Conservation (phyloP, 2,888 invertebrate species). For the Pinctada fucata region DNA sequence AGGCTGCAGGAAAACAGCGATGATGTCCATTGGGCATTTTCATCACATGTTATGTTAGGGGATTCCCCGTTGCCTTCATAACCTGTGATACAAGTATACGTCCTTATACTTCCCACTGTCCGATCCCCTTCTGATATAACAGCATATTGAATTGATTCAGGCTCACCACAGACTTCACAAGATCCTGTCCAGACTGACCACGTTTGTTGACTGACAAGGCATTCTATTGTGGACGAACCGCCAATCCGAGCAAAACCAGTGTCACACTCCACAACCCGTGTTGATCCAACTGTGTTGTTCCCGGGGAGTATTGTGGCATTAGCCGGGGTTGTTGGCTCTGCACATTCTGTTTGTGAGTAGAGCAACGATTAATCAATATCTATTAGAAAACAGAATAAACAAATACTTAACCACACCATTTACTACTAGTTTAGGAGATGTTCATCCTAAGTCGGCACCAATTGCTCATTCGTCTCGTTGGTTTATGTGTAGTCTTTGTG, state of each 20-base stretch:
- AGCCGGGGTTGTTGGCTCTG: neutral
- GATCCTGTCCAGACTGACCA: neutral
- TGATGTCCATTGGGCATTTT: neutral
- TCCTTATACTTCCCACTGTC: neutral
- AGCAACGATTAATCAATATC: no score
- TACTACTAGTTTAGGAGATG: no score
- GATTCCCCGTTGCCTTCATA: neutral
- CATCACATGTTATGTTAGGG: neutral
- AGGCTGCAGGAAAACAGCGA: neutral
- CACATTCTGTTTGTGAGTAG: neutral
- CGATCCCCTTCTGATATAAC: neutral
- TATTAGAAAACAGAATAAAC: no score
- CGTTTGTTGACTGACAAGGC: neutral
- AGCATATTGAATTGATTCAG: neutral
- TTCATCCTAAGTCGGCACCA: no score
- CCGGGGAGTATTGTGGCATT: neutral
- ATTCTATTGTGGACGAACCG: neutral
- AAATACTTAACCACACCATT: no score
- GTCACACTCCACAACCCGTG: neutral
- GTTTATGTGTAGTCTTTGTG: no score
- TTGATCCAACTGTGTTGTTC: neutral
- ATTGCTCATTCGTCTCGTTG: no score
- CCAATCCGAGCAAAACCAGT: neutral
- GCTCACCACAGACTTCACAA: neutral
- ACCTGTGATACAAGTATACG: neutral